Evolutionary conservation across 1,140 invertebrate species (phyloP), one percentile per base, ranked within the genome.

Genomic region (Aphis gossypii): DNA sequence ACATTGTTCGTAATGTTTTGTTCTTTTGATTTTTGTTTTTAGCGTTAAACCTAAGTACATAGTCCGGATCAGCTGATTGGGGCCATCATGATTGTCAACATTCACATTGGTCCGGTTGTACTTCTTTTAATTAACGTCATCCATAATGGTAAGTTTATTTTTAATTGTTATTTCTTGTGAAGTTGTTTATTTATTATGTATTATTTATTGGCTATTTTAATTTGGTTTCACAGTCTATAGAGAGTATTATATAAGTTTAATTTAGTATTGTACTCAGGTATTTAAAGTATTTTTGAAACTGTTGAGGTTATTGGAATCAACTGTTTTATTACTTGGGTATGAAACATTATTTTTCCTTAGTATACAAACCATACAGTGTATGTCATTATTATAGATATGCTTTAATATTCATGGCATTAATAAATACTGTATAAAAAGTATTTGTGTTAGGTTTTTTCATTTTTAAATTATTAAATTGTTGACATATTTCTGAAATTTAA

Each of bases 81-180:
- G n/a, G 48, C 35, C 48, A 93, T 30, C 46, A 93, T 93, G 91
- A 93, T 93, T 14, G 46, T 93, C 76, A 93, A 93, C 91, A 44
- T 93, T 82, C 76, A 41, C 35, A 84, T 84, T 41, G 68, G 91
- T 93, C 76, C 91, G 76, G 91, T 93, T 44, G 91, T 93, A 51
- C 46, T 93, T 54, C 44, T 93, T 84, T n/a, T 93, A 11, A 56
- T 93, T 54, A 84, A 84, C 91, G 25, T 54, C 35, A 54, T 93
- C 23, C 91, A 93, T n/a, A 93, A 93, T 93, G 91, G 91, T 93
- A 56, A 93, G 91, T 84, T 38, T 54, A 46, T 87, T 48, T 48
- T 21, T 86, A 41, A 38, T 38, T 44, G 35, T 44, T 89, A 89
- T 89, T 54, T 60, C n/a, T 89, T 44, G 38, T 83, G 3, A 5